phyloP scores from a whole-genome alignment of 2,797 vertebrate genomes.

The Tarsius wallacei region DNA sequence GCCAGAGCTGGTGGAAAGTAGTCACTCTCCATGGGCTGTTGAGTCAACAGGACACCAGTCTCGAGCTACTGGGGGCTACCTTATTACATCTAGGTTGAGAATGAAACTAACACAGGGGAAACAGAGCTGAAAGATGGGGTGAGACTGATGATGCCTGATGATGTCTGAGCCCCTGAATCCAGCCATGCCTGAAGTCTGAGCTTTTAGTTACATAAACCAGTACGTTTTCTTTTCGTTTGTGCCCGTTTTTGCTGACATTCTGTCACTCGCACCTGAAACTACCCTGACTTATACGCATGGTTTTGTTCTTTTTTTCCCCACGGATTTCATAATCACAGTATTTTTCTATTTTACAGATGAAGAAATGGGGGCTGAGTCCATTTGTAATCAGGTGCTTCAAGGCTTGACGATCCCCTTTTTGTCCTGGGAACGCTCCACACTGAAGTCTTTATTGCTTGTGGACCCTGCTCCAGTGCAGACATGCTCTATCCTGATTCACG shows the following conservation, averaged over 20 bases:
- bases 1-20: neutral
- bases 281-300: neutral
- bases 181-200: neutral
- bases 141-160: neutral
- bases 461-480: neutral
- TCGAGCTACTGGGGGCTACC: neutral
- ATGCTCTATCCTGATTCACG: neutral
- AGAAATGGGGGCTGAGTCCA: neutral
- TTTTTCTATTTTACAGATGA: slow-evolving; percentile 31
- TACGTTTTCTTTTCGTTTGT: slow-evolving; percentile 4
- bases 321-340: neutral
- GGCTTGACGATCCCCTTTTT: neutral
- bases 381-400: neutral
- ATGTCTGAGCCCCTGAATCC: neutral
- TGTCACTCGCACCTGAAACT: neutral
- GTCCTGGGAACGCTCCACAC: neutral
- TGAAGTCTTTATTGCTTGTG: neutral
- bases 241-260: slow-evolving; percentile 28
- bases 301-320: neutral
- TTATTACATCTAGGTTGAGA: neutral
- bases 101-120: neutral
- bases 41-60: neutral
- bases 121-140: neutral
- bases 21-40: neutral
- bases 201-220: neutral